A percentile compares a stretch with the other conserved stretches of the same genome.
Evolutionary conservation across 2,888 invertebrate genomes (phyloP).

Genomic region (Nesidiocoris tenuis): DNA sequence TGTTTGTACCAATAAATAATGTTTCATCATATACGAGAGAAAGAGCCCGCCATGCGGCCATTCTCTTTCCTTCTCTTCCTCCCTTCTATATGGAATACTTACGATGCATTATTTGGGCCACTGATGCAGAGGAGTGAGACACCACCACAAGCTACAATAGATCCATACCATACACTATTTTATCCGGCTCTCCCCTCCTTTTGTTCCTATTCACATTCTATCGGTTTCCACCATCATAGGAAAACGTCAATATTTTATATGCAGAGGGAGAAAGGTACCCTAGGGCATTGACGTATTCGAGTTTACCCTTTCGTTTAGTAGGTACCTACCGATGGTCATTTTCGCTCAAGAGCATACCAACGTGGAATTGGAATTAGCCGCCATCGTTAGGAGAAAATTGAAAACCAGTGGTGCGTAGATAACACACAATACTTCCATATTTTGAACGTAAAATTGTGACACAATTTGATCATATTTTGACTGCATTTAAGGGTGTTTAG

Average conservation of each 20-base stretch:
- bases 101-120: constrained; percentile 41
- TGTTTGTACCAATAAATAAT: constrained; percentile 41
- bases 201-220: background rate
- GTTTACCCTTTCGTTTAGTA: no score
- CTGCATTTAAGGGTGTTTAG: no score
- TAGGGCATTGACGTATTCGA: no score
- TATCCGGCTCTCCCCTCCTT: background rate
- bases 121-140: constrained; percentile 15
- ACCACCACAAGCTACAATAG: constrained; percentile 1
- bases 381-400: no score
- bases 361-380: no score
- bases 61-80: background rate
- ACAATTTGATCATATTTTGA: no score
- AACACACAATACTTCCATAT: no score
- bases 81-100: constrained; percentile 37
- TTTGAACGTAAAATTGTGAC: no score
- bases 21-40: constrained; percentile 33
- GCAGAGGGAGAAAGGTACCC: background rate
- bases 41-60: background rate
- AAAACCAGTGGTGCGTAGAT: no score
- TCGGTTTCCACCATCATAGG: constrained; percentile 27
- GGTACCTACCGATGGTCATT: no score
- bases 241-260: constrained; percentile 38
- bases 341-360: no score
- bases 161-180: no score